Base-by-base conservation (phyloP, 2,888 invertebrate species). In the Magallana nippona region DNA sequence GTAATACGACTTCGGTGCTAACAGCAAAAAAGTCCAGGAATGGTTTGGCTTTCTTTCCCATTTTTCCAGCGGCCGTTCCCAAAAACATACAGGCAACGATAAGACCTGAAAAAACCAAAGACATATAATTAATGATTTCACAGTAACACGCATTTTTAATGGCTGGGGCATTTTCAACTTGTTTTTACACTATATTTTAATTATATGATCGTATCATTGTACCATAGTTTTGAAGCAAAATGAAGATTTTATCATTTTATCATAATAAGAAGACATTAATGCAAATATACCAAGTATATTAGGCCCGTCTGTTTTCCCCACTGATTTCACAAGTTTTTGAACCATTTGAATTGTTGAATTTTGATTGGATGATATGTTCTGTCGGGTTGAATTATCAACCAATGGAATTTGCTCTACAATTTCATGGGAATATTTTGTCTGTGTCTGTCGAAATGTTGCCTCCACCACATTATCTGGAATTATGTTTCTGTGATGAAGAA, bases 231-330 rank as follows among this genome's bases (percentile, higher is more conserved):
- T 44, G 44, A 44, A 44, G 0, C 5, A 3, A 5, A 8, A 8
- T 0, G 0, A 44, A 44, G 0, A 0, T 44, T 44, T 8, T 44
- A 44, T 44, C 44, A 0, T 8, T 44, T 44, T 44, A 44, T 44
- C 44, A 44, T 5, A 44, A 0, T 44, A 44, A 5, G 44, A 44
- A 44, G 8, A 44, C 8, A 44, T 44, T 44, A 44, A 44, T 5
- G 0, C 8, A 1, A 55, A 63, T 22, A 60, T 84, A 91, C 91
- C 90, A 15, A 91, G 86, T 10, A 94, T 82, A 92, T 94, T 85
- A 89, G 96, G 85, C 97, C 97, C 90, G 97, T 97, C 87, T 71
- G 88, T 86, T 44, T 84, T 89, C 0, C 89, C 87, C 0, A 87
- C 60, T 63, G 87, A 87, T 83, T 88, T 90, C 0, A 62, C 17